phyloP scores from a whole-genome alignment of 2,797 vertebrate genomes.

The Siniperca obscura region DNA sequence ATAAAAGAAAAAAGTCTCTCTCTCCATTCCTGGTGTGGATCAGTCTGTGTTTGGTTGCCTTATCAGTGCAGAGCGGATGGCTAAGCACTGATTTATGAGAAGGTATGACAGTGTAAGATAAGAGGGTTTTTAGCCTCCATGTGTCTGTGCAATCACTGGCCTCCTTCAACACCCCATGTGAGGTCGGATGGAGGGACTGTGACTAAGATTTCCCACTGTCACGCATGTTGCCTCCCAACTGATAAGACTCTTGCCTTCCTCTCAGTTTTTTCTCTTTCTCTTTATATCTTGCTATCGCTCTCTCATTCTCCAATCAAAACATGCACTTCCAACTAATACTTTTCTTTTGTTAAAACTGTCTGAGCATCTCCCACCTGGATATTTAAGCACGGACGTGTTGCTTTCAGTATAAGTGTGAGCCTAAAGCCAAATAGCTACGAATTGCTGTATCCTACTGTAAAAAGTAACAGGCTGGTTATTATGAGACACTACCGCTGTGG shows the following conservation, averaged over 20 bases:
- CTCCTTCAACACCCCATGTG: conserved; percentile 59
- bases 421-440: conserved; percentile 29
- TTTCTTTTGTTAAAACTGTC: conserved; percentile 35
- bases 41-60: conserved; percentile 68
- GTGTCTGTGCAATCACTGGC: conserved; percentile 63
- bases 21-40: conserved; percentile 58
- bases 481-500: not conserved
- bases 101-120: conserved; percentile 76
- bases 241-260: conserved; percentile 62
- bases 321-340: conserved; percentile 51
- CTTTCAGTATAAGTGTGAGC: conserved; percentile 16
- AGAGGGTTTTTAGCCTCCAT: conserved; percentile 70
- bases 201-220: conserved; percentile 68
- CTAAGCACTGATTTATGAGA: conserved; percentile 73
- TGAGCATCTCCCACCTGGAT: conserved; percentile 40
- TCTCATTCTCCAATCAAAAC: conserved; percentile 50
- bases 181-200: conserved; percentile 61
- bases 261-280: conserved; percentile 7
- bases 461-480: not conserved
- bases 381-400: conserved; percentile 28
- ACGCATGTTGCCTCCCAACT: conserved; percentile 61
- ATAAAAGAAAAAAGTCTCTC: conserved; percentile 24
- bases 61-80: conserved; percentile 76
- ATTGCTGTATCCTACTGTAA: conserved; percentile 1
- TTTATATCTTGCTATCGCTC: conserved; percentile 44